These are phyloP conservation scores for Tupiocoris notatus DNA, from an alignment of 2,888 invertebrate genomes.

Conservation along the genomic window DNA sequence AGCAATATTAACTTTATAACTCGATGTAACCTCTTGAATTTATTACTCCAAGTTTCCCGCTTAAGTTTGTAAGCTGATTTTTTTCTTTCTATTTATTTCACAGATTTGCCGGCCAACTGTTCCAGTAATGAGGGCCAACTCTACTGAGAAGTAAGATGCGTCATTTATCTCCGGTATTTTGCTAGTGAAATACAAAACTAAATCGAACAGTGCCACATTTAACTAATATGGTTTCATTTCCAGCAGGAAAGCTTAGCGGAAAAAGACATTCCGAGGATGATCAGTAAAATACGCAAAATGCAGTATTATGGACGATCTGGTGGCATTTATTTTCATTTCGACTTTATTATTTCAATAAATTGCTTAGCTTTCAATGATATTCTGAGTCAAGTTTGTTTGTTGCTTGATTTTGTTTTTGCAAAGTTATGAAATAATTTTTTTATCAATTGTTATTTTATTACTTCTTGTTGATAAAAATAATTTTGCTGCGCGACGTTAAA, in stretches of 20 bases:
- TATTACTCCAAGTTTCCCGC: no score
- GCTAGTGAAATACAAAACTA: no score
- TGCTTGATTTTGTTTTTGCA: neutral
- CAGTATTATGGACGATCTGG: conserved; percentile 25
- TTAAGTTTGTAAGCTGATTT: neutral
- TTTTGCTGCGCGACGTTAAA: neutral
- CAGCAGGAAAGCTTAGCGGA: conserved; percentile 26
- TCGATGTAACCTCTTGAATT: no score
- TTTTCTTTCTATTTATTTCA: conserved; percentile 18
- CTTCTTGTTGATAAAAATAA: neutral
- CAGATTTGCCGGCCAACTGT: conserved; percentile 50
- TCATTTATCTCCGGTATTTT: neutral
- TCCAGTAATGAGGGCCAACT: conserved; percentile 49
- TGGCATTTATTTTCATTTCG: neutral
- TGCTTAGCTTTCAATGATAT: neutral
- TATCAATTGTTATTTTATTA: neutral
- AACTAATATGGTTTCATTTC: neutral
- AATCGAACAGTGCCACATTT: no score
- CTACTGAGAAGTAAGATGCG: conserved; percentile 47
- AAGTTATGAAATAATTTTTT: neutral
- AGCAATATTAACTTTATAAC: neutral
- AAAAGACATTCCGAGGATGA: neutral
- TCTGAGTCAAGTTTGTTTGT: neutral
- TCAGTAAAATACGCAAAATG: neutral
- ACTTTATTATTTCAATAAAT: no score